Evolutionary conservation across 2,888 invertebrate genomes (phyloP), one percentile per base, ranked within the genome.

Genomic region (Mesorhabditis belari): DNA sequence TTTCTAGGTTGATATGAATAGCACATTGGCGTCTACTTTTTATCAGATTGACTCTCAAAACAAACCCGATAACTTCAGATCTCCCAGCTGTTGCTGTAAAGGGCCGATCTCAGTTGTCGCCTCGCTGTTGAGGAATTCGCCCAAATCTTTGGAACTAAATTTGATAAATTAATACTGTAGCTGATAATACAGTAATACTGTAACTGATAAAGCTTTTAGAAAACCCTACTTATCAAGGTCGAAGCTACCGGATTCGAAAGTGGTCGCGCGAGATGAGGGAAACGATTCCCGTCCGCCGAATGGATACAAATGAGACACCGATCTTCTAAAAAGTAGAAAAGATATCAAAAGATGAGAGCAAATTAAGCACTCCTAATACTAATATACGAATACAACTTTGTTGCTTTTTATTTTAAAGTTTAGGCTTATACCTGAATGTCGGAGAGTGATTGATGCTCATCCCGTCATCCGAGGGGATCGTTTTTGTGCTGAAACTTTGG

Each of bases 121-220:
- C 35, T 62, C 61, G n/a, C 67, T 63, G 24, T 63, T 69, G 62
- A 75, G 72, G 63, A 75, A 75, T 24, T 75, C 75, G 57, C 72
- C 74, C 35, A 75, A 64, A 26, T 75, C 71, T 58, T 67, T 72
- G 61, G 23, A 70, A 59, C 26, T n/a, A 5, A 54, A 50, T n/a
- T 12, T 19, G 49, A 49, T 12, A 2, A 49, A 56, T 56, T 9
- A 27, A 49, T 49, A 24, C 6, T 56, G 17, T 56, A 6, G 44
- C 44, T 35, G 1, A n/a, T n/a, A n/a, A n/a, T n/a, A n/a, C n/a
- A n/a, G n/a, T n/a, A n/a, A n/a, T n/a, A n/a, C n/a, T n/a, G n/a
- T n/a, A n/a, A n/a, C n/a, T n/a, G n/a, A n/a, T n/a, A n/a, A n/a
- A n/a, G n/a, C n/a, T n/a, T n/a, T n/a, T n/a, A n/a, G n/a, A n/a